Evolutionary conservation across 2,888 invertebrate genomes (phyloP).

Genomic region (Heliconius sara): DNA sequence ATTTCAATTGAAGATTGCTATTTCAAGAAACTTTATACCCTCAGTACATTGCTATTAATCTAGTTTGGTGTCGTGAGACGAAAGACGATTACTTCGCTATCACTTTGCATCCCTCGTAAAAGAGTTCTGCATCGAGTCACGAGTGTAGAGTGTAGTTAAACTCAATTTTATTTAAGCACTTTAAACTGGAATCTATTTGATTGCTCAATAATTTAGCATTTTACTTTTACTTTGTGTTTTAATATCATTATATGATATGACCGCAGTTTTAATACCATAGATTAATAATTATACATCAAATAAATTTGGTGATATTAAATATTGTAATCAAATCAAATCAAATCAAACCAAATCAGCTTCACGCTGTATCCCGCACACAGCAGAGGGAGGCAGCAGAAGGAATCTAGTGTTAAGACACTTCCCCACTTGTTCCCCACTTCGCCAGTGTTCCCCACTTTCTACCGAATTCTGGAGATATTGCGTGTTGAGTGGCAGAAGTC

Average conservation of each 20-base stretch:
- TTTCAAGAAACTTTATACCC: conserved; percentile 57
- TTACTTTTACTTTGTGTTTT: neutral
- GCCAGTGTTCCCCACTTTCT: too few species aligned
- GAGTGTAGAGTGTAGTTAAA: conserved; percentile 37
- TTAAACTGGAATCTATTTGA: neutral
- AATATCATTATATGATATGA: neutral
- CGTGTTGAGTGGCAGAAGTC: too few species aligned
- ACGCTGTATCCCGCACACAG: too few species aligned
- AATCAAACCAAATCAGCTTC: too few species aligned
- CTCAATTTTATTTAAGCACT: neutral
- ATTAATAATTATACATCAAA: too few species aligned
- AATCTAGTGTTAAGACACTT: too few species aligned
- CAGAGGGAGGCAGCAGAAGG: too few species aligned
- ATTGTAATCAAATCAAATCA: too few species aligned
- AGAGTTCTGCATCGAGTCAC: conserved; percentile 44
- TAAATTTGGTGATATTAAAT: neutral
- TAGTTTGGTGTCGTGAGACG: conserved; percentile 59
- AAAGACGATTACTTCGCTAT: conserved; percentile 60
- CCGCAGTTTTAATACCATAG: too few species aligned
- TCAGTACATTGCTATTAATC: conserved; percentile 65
- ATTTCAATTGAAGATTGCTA: conserved; percentile 70
- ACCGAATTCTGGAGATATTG: too few species aligned
- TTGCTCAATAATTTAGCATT: neutral
- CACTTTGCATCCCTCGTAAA: conserved; percentile 54
- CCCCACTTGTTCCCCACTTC: too few species aligned